These are phyloP conservation scores for Mormyrus hasselquistii DNA, from an alignment of 2,797 vertebrate species.

Conservation along the genomic window DNA sequence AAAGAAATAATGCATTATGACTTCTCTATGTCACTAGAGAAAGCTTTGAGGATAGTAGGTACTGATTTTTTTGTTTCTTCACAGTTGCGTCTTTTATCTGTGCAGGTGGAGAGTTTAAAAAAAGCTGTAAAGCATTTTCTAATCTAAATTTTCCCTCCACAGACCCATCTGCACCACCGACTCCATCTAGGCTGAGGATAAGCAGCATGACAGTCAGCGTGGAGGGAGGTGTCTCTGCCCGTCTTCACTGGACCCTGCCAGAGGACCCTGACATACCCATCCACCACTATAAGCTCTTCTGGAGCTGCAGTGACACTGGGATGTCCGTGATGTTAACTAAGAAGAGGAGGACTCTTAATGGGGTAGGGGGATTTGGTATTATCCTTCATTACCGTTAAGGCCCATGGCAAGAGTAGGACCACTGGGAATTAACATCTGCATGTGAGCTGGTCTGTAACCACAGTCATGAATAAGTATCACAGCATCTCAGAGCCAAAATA, in stretches of 20 bases:
- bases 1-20: background rate
- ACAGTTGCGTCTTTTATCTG: background rate
- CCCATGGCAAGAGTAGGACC: background rate
- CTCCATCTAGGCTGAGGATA: slow-evolving; percentile 69
- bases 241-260: slow-evolving; percentile 74
- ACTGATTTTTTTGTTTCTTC: background rate
- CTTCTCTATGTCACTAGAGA: background rate
- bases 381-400: background rate
- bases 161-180: slow-evolving; percentile 83
- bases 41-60: background rate
- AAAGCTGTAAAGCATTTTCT: background rate
- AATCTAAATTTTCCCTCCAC: slow-evolving; percentile 26
- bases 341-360: slow-evolving; percentile 80
- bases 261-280: slow-evolving; percentile 83
- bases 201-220: slow-evolving; percentile 62
- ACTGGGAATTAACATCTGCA: slow-evolving; percentile 32
- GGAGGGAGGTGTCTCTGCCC: slow-evolving; percentile 66
- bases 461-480: slow-evolving; percentile 31
- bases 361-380: slow-evolving; percentile 59
- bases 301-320: slow-evolving; percentile 78
- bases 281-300: slow-evolving; percentile 91
- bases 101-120: background rate
- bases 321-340: slow-evolving; percentile 75
- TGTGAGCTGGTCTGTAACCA: slow-evolving; percentile 32
- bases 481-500: slow-evolving; percentile 23